Conservation (phyloP, 2,888 invertebrate species). For the Drosophila tanythrix region DNA sequence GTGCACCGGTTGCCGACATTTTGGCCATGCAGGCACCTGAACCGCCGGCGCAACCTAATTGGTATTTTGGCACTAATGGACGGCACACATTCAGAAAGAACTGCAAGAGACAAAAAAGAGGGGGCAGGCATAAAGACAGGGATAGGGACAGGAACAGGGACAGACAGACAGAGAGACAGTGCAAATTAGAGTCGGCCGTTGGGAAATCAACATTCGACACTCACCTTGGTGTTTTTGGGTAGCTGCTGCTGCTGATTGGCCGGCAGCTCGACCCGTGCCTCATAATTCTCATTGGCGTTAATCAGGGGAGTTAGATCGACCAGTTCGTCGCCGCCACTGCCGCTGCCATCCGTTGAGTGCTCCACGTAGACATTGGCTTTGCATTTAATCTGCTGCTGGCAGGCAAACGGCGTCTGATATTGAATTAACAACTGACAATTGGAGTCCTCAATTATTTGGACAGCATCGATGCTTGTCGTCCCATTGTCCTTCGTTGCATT, state of each 20-base stretch:
- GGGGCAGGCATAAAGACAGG: not conserved
- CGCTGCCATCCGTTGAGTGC: constrained; percentile 67
- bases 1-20: constrained; percentile 75
- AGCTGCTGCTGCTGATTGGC: constrained; percentile 71
- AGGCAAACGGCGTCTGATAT: constrained; percentile 84
- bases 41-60: constrained; percentile 84
- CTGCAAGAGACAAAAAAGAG: constrained; percentile 54
- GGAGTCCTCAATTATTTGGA: constrained; percentile 84
- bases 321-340: constrained; percentile 63
- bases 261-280: constrained; percentile 80
- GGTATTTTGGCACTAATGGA: constrained; percentile 84
- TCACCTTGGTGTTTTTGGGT: constrained; percentile 81
- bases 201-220: constrained; percentile 61
- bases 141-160: not conserved
- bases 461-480: constrained; percentile 42
- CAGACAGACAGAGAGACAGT: not conserved
- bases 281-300: constrained; percentile 83
- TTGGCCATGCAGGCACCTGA: constrained; percentile 84
- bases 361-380: constrained; percentile 76
- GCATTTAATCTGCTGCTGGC: constrained; percentile 83
- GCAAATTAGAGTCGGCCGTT: constrained; percentile 39
- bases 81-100: constrained; percentile 85
- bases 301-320: constrained; percentile 84
- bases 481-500: constrained; percentile 73
- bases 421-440: constrained; percentile 84